phyloP scores from a whole-genome alignment of 2,888 invertebrate genomes.

The Fabriciana adippe region DNA sequence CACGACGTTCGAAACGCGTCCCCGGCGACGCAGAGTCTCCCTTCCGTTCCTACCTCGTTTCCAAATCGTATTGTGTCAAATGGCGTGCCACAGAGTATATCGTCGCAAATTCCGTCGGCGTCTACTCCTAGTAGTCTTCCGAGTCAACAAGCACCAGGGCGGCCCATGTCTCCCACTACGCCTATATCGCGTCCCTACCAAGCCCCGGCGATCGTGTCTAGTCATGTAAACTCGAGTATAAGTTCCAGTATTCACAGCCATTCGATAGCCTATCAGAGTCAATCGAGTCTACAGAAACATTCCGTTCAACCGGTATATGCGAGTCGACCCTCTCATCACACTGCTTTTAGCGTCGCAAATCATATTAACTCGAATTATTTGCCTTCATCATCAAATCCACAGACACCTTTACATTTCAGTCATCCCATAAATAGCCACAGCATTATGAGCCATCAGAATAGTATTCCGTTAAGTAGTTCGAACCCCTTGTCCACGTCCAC shows the following conservation, averaged over 20 bases:
- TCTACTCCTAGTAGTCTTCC: slow-evolving; percentile 71
- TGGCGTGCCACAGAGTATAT: slow-evolving; percentile 56
- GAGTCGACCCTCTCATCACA: slow-evolving; percentile 69
- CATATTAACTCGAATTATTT: slow-evolving; percentile 81
- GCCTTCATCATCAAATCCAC: slow-evolving; percentile 69
- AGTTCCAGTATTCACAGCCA: slow-evolving; percentile 75
- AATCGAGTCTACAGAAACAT: slow-evolving; percentile 77
- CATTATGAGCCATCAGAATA: slow-evolving; percentile 64
- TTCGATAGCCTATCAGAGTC: slow-evolving; percentile 72
- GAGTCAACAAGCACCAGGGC: slow-evolving; percentile 65
- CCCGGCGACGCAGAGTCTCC: slow-evolving; percentile 49
- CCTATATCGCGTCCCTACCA: slow-evolving; percentile 69
- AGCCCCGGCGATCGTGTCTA: slow-evolving; percentile 75
- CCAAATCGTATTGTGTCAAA: slow-evolving; percentile 57
- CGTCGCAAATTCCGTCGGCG: slow-evolving; percentile 61
- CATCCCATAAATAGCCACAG: slow-evolving; percentile 69
- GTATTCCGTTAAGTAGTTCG: slow-evolving; percentile 58
- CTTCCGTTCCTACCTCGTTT: slow-evolving; percentile 72
- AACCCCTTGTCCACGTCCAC: slow-evolving; percentile 57
- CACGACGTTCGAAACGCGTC: slow-evolving; percentile 63
- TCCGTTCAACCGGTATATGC: slow-evolving; percentile 71
- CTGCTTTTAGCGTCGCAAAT: slow-evolving; percentile 69
- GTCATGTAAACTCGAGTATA: slow-evolving; percentile 77
- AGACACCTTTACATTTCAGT: slow-evolving; percentile 66
- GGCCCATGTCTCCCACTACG: slow-evolving; percentile 64